Evolutionary conservation across 2,113 vertebrate species (phyloP).

Genomic region (Monarcha castaneiventris): DNA sequence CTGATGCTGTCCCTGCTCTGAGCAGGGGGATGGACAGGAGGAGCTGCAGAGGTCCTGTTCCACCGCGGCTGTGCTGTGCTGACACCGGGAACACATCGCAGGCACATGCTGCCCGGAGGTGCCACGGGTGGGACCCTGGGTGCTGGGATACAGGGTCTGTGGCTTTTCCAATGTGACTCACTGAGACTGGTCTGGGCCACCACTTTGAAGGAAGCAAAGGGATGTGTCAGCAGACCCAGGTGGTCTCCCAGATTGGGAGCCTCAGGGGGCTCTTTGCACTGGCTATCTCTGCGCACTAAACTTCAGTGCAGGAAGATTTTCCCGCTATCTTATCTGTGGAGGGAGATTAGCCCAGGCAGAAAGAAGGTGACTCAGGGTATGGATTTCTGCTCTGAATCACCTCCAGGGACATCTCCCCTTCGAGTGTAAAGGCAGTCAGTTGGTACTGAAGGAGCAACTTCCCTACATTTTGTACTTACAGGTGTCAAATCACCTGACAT

Average conservation of each 20-base stretch:
- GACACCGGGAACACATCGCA: no score
- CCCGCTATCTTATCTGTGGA: background rate
- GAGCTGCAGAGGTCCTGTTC: background rate
- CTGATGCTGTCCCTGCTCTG: background rate
- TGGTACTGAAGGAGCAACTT: background rate
- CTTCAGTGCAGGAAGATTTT: background rate
- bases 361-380: background rate
- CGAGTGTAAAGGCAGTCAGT: background rate
- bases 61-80: background rate
- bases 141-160: background rate
- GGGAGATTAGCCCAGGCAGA: background rate
- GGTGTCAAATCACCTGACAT: background rate
- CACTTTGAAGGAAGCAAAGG: background rate
- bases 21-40: background rate
- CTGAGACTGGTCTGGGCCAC: background rate
- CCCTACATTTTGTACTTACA: background rate
- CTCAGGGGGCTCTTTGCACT: background rate
- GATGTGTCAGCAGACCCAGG: background rate
- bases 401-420: background rate
- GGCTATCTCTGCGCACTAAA: background rate
- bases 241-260: background rate
- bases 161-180: background rate
- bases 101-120: background rate
- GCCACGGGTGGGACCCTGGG: fast-evolving
- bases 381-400: background rate